Evolutionary conservation across 2,888 invertebrate genomes (phyloP), one percentile per base, ranked within the genome.

Genomic region (Andrena haemorrhoa): DNA sequence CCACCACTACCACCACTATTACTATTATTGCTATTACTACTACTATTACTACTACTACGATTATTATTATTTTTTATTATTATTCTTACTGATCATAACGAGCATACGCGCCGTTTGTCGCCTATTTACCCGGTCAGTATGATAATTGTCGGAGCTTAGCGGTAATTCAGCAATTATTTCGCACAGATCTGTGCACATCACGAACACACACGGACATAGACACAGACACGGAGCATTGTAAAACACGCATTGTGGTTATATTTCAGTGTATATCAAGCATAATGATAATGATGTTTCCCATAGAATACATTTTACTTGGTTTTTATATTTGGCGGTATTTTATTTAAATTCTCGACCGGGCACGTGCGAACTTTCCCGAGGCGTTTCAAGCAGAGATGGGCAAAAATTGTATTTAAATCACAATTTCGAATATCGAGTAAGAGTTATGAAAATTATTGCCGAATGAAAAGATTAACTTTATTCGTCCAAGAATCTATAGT

Each of bases 251-350:
- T 92, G 90, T 92, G 91, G 92, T 92, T 92, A 92, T 88, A 92
- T 92, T 93, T 93, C 92, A 93, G 90, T 93, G 93, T 93, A 94
- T 93, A 56, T 56, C 56, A 92, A 92, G 92, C 92, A 93, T 93
- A 92, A 93, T 92, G 91, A 91, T 92, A 23, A 92, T 92, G 92
- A 93, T 93, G 93, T 93, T 93, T 92, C 93, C 92, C 92, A 93
- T 93, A 93, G 92, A 93, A 93, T 93, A 94, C 92, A 93, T 93
- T 93, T 93, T 93, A 94, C 93, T 93, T 93, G 92, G 92, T 93
- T 93, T 94, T 94, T 93, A 93, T 90, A 92, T 93, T 91, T 89
- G 71, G 89, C 82, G 87, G 90, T 91, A 87, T 88, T 89, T 92
- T 85, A 90, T 91, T 93, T 91, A 82, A 78, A 56, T 74, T 68